Evolutionary conservation across 2,888 invertebrate genomes (phyloP), one percentile per base, ranked within the genome.

Genomic region (Xestia xanthographa): DNA sequence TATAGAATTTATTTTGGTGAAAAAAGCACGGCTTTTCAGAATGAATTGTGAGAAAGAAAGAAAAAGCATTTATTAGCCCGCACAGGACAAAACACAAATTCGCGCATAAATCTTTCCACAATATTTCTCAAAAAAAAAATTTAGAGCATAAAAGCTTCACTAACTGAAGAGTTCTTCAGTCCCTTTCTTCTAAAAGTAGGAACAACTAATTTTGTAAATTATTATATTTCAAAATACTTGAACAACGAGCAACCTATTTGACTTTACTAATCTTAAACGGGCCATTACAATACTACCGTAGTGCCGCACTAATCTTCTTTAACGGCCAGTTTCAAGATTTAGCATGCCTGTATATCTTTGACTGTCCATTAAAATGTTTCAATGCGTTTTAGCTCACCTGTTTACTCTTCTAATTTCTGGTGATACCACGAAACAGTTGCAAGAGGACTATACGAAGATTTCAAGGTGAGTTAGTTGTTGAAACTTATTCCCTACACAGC

Each of bases 211-310:
- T 45, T 17, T 50, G 34, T 20, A 53, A 53, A 38, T 43, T 1
- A 38, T 20, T 29, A 45, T 62, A 26, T n/a, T 66, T 60, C 5
- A 29, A 63, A 63, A 38, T 63, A n/a, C n/a, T 17, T 72, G 34
- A 79, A 79, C 48, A 56, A 66, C 72, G 17, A 72, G 56, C 62
- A 75, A 78, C 82, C 68, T 74, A 78, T 84, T 76, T 69, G 79
- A 84, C 63, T 82, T 73, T 82, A 84, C 66, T 66, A 79, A 84
- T 84, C 82, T 82, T 84, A 74, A 79, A 84, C 84, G 84, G 73
- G 53, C 60, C 66, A 82, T 84, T 76, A 84, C 82, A 72, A 66
- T 82, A 68, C 62, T 20, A 68, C 62, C 73, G 72, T 69, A 68
- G 73, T 45, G 58, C 82, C 63, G 67, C 53, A 73, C 70, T 75